Evolutionary conservation across 2,113 vertebrate genomes (phyloP).

Genomic region (Triplophysa rosa): DNA sequence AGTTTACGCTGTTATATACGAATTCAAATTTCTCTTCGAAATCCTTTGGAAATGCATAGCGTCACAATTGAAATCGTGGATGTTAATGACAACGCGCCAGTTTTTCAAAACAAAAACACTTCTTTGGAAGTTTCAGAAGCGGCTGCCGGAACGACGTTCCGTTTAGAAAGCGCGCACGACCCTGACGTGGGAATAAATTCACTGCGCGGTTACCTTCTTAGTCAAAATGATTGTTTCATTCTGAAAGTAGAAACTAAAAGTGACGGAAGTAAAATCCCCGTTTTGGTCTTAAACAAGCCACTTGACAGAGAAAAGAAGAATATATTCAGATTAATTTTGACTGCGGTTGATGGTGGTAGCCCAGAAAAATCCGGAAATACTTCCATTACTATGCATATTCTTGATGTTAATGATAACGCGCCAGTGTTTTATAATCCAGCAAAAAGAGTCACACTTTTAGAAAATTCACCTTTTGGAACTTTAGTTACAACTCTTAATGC

Average conservation of each 20-base stretch:
- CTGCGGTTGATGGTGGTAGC: constrained; percentile 76
- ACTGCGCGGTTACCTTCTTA: constrained; percentile 49
- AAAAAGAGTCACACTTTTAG: constrained; percentile 73
- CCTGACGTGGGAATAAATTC: constrained; percentile 51
- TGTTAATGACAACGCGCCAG: constrained; percentile 71
- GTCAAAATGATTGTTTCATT: constrained; percentile 53
- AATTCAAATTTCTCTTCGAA: constrained; percentile 58
- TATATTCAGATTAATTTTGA: constrained; percentile 69
- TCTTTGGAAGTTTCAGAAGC: constrained; percentile 57
- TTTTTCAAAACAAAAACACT: constrained; percentile 60
- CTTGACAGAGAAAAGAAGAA: constrained; percentile 78
- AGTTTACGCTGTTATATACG: constrained; percentile 46
- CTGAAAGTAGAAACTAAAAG: constrained; percentile 56
- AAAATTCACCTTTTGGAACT: constrained; percentile 71
- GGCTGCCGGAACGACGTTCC: constrained; percentile 49
- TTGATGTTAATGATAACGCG: constrained; percentile 83
- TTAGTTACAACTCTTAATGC: constrained; percentile 75
- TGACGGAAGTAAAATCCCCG: constrained; percentile 67
- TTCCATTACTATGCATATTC: constrained; percentile 69
- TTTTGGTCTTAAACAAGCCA: constrained; percentile 73
- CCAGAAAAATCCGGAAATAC: constrained; percentile 74
- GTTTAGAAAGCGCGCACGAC: constrained; percentile 53
- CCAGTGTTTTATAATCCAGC: constrained; percentile 74
- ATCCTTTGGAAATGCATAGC: constrained; percentile 59
- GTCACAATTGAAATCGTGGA: constrained; percentile 70